These are phyloP conservation scores for Strigamia maritima DNA, from an alignment of 2,888 invertebrate species.

Conservation along the genomic window DNA sequence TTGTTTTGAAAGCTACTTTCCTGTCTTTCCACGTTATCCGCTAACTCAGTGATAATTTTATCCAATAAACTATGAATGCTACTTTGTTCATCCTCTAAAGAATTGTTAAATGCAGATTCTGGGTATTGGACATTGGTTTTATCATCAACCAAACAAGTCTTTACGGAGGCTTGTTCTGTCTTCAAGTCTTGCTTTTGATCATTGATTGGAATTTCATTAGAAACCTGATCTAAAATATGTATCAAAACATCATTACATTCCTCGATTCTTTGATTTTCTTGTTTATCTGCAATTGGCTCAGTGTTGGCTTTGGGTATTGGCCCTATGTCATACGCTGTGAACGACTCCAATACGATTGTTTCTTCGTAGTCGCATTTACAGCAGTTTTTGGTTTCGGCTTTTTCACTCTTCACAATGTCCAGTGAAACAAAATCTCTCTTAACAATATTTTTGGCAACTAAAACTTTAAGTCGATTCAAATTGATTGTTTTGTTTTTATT, in stretches of 20 bases:
- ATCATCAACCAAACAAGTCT: too few species aligned
- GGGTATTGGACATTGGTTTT: not conserved
- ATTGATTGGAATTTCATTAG: not conserved
- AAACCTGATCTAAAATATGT: not conserved
- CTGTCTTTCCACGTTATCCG: too few species aligned
- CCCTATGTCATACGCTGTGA: too few species aligned
- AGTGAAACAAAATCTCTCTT: not conserved
- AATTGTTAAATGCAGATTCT: not conserved
- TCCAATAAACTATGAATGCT: not conserved
- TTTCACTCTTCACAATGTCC: not conserved
- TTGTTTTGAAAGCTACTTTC: too few species aligned
- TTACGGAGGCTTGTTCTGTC: not conserved
- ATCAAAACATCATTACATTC: not conserved
- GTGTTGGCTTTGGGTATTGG: not conserved
- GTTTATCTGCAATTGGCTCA: not conserved
- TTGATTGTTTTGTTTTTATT: not conserved
- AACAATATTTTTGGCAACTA: not conserved
- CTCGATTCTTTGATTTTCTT: too few species aligned
- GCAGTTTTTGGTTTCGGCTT: not conserved
- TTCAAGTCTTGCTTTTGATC: not conserved
- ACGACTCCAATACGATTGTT: too few species aligned
- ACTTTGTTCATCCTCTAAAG: not conserved
- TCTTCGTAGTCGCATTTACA: not conserved
- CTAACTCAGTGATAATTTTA: not conserved
- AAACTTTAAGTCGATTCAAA: not conserved